These are phyloP conservation scores for Peribatodes rhomboidaria DNA, from an alignment of 2,888 invertebrate genomes.

Conservation along the genomic window DNA sequence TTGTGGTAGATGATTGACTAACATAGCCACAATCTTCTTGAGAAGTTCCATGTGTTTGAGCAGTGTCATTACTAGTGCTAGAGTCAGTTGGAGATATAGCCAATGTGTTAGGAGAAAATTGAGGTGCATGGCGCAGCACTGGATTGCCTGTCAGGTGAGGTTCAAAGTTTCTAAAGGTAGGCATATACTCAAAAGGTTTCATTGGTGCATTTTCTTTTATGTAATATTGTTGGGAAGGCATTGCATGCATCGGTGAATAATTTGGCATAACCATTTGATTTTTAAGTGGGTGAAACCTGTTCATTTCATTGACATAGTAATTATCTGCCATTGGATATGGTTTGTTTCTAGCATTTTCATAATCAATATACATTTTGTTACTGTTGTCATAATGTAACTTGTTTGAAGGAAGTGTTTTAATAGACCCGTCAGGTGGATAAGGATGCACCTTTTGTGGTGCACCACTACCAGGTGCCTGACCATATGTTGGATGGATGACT, in stretches of 20 bases:
- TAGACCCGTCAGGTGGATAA: slow-evolving; percentile 64
- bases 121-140: slow-evolving; percentile 68
- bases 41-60: slow-evolving; percentile 64
- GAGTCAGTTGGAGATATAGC: slow-evolving; percentile 82
- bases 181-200: slow-evolving; percentile 72
- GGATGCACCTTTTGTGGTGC: slow-evolving; percentile 69
- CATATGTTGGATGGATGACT: slow-evolving; percentile 72
- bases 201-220: slow-evolving; percentile 68
- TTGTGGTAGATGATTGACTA: slow-evolving; percentile 79
- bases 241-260: slow-evolving; percentile 66
- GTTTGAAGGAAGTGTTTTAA: slow-evolving; percentile 64
- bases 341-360: slow-evolving; percentile 70
- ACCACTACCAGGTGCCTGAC: slow-evolving; percentile 64
- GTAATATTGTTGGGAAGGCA: slow-evolving; percentile 69
- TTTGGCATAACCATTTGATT: slow-evolving; percentile 67
- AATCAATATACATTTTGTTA: slow-evolving; percentile 72
- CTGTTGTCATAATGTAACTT: slow-evolving; percentile 72
- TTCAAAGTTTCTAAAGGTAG: slow-evolving; percentile 70
- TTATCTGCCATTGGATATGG: slow-evolving; percentile 66
- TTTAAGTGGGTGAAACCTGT: slow-evolving; percentile 66
- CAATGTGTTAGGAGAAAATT: slow-evolving; percentile 77
- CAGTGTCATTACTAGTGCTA: slow-evolving; percentile 75
- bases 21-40: slow-evolving; percentile 84
- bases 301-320: slow-evolving; percentile 71
- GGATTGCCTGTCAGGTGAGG: slow-evolving; percentile 64